phyloP scores from a whole-genome alignment of 1,140 invertebrate species.

The Drosophila sucinea region DNA sequence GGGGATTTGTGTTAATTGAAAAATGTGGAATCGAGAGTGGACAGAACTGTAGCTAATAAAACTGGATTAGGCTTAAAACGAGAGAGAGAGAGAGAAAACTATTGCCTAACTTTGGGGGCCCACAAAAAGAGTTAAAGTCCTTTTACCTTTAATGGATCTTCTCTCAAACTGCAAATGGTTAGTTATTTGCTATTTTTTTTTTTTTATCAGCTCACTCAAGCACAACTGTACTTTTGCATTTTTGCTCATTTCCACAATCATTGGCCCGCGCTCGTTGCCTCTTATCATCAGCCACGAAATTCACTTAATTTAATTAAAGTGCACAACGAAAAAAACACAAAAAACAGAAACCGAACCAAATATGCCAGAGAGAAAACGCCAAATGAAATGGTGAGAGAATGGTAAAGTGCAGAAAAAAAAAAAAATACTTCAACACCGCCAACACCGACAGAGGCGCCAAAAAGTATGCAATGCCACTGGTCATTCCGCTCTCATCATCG shows the following conservation, averaged over 20 bases:
- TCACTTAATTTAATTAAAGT: conserved; percentile 76
- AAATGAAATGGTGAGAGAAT: conserved; percentile 22
- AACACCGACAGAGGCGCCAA: conserved; percentile 11
- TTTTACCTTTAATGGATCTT: background rate
- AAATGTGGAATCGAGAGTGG: conserved; percentile 36
- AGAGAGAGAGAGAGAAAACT: background rate
- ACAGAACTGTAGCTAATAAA: conserved; percentile 12
- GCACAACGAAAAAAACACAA: conserved; percentile 26
- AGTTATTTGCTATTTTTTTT: conserved; percentile 6
- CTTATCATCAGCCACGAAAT: conserved; percentile 71
- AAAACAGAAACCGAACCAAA: conserved; percentile 31
- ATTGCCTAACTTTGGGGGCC: conserved; percentile 9
- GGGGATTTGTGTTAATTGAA: conserved; percentile 55
- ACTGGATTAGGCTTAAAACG: conserved; percentile 6
- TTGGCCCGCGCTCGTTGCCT: conserved; percentile 1
- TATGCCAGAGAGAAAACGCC: conserved; percentile 33
- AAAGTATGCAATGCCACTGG: conserved; percentile 46
- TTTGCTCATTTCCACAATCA: conserved; percentile 29
- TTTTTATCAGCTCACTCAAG: conserved; percentile 22
- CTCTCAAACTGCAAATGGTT: conserved; percentile 5
- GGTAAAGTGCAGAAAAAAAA: conserved; percentile 16
- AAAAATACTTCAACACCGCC: conserved; percentile 20
- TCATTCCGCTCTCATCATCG: conserved; percentile 53
- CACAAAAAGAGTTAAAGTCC: background rate
- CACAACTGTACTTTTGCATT: conserved; percentile 1